Evolutionary conservation across 2,797 vertebrate species (phyloP).

Genomic region (Threskiornis aethiopicus): DNA sequence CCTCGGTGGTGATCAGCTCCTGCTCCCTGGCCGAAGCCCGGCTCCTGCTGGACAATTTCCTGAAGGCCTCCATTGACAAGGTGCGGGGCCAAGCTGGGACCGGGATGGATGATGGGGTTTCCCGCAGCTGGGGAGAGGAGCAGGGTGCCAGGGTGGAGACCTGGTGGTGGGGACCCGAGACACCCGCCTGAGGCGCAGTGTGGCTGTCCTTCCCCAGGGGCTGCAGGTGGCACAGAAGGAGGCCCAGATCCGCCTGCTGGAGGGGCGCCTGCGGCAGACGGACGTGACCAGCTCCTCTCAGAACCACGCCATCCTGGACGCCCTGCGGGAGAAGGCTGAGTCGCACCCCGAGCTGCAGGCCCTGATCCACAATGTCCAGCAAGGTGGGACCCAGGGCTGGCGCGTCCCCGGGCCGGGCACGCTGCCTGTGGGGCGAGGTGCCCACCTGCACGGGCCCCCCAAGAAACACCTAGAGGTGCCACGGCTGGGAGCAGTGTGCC

Average conservation of each 20-base stretch:
- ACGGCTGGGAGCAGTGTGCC: background rate
- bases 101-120: fast-evolving
- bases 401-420: fast-evolving
- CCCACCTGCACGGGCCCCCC: fast-evolving
- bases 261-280: constrained; percentile 90
- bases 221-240: constrained; percentile 96
- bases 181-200: background rate
- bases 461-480: background rate
- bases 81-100: constrained; percentile 26
- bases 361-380: constrained; percentile 85
- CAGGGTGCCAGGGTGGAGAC: background rate
- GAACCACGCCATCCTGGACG: constrained; percentile 91
- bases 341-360: constrained; percentile 90
- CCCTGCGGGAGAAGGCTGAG: constrained; percentile 91
- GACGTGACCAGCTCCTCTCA: constrained; percentile 87
- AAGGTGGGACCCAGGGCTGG: constrained; percentile 74
- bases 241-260: constrained; percentile 90
- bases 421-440: background rate
- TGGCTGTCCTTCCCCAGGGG: constrained; percentile 73
- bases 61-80: constrained; percentile 97
- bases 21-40: constrained; percentile 95
- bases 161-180: fast-evolving
- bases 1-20: constrained; percentile 96
- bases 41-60: constrained; percentile 93
- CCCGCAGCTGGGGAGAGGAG: background rate